Conservation (phyloP, 2,113 vertebrate species). For the Lichenostomus cassidix region DNA sequence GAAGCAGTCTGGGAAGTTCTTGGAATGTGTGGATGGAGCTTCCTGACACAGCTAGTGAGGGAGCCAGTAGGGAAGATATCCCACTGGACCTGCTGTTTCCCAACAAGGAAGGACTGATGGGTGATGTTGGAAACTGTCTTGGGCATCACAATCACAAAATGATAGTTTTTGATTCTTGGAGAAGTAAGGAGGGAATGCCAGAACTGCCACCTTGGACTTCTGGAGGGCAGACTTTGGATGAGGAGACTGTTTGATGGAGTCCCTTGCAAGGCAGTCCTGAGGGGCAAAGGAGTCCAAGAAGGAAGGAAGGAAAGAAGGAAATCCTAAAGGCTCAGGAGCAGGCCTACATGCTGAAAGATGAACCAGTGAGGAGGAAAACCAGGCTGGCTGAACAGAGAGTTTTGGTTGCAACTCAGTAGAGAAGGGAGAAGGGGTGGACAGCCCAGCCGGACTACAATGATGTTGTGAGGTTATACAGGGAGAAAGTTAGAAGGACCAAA, state of each 20-base stretch:
- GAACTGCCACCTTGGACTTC: not conserved
- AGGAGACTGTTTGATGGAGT: not conserved
- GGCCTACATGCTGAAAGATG: fast-evolving
- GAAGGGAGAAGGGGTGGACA: not conserved
- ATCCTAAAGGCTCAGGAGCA: not conserved
- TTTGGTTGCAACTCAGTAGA: not conserved
- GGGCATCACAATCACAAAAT: not conserved
- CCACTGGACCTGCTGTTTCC: not conserved
- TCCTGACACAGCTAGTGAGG: not conserved
- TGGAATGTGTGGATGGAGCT: not conserved
- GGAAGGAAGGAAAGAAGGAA: not conserved
- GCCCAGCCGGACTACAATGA: not conserved
- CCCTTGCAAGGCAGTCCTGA: not conserved
- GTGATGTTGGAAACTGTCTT: not conserved
- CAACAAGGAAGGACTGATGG: not conserved
- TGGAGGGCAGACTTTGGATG: not conserved
- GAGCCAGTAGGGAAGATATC: not conserved
- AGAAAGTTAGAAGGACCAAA: not conserved
- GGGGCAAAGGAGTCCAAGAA: not conserved
- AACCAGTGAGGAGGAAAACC: not conserved
- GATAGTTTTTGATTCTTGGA: not conserved
- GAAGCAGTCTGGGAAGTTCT: not conserved
- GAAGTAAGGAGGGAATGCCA: not conserved
- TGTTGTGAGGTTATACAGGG: not conserved
- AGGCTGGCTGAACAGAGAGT: not conserved